Percentiles rank a stretch among this genome's conserved stretches.
Evolutionary conservation across 2,888 invertebrate genomes (phyloP).

Genomic region (Limenitis camilla): DNA sequence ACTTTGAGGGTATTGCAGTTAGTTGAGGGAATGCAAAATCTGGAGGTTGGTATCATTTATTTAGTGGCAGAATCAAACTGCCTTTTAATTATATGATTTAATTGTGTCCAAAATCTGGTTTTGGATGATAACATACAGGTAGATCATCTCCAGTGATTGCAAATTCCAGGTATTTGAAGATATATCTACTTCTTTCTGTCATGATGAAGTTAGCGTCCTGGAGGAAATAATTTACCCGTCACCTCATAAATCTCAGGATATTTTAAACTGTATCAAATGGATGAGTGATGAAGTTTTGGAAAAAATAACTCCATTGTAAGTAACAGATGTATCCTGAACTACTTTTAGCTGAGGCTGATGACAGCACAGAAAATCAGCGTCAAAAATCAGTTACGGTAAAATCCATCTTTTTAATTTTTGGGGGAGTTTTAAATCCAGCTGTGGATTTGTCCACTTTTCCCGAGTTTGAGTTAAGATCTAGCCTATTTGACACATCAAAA

Average conservation of each 20-base stretch:
- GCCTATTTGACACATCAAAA: too few species aligned
- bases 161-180: constrained; percentile 78
- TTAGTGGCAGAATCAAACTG: too few species aligned
- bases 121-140: background rate
- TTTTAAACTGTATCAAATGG: constrained; percentile 75
- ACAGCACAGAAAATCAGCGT: background rate
- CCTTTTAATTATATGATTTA: too few species aligned
- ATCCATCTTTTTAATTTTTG: background rate
- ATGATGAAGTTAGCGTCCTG: constrained; percentile 81
- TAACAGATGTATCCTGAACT: constrained; percentile 30
- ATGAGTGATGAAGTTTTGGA: constrained; percentile 75
- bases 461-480: too few species aligned
- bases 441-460: too few species aligned
- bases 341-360: too few species aligned
- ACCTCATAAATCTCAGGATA: constrained; percentile 63
- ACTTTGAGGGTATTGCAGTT: constrained; percentile 85
- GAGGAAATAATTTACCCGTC: constrained; percentile 85
- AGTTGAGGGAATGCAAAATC: constrained; percentile 78
- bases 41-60: constrained; percentile 57
- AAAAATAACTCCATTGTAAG: constrained; percentile 72
- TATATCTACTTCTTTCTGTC: constrained; percentile 90
- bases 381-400: background rate
- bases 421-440: background rate
- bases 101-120: background rate
- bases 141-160: background rate